Evolutionary conservation across 2,888 invertebrate species (phyloP), one percentile per base, ranked within the genome.

Genomic region (Physocephala rufipes): DNA sequence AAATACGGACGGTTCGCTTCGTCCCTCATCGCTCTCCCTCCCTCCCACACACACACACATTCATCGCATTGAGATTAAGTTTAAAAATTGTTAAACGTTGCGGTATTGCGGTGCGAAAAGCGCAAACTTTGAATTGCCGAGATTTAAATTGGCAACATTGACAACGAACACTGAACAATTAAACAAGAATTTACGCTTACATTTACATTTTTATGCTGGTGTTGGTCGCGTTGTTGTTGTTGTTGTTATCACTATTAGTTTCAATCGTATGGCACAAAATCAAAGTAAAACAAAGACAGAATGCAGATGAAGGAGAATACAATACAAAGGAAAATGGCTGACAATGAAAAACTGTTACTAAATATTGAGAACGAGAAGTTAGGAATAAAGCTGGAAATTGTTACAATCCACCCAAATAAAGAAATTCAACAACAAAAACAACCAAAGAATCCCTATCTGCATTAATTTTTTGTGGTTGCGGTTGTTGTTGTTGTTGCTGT

Each of bases 61-160:
- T 12, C 13, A 19, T 19, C 62, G 43, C 19, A 15, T 26, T 15
- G 26, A 28, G 58, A 26, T 58, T 58, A 58, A 58, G 58, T 58
- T 58, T 58, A 15, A 4, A 58, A 58, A 58, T 58, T 21, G 58
- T n/a, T n/a, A n/a, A n/a, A n/a, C n/a, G n/a, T 9, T 21, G 58
- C 28, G 24, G 58, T 28, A 16, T 58, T 12, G 19, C 55, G 55
- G 24, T 58, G 43, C 62, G n/a, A 36, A 36, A 36, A 36, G 62
- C 59, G 24, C 24, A 16, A 59, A 15, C 28, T 13, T 7, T 13
- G 59, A 26, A 28, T 59, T 28, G 59, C 7, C 59, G 62, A 43
- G 66, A 67, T 51, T 67, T 67, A 67, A 67, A 43, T 55, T 21
- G 30, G 43, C 36, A 67, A 53, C 55, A 66, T 45, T 63, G 63